Conservation (phyloP, 1,140 invertebrate genomes). For the Sminthurides bifidus region DNA sequence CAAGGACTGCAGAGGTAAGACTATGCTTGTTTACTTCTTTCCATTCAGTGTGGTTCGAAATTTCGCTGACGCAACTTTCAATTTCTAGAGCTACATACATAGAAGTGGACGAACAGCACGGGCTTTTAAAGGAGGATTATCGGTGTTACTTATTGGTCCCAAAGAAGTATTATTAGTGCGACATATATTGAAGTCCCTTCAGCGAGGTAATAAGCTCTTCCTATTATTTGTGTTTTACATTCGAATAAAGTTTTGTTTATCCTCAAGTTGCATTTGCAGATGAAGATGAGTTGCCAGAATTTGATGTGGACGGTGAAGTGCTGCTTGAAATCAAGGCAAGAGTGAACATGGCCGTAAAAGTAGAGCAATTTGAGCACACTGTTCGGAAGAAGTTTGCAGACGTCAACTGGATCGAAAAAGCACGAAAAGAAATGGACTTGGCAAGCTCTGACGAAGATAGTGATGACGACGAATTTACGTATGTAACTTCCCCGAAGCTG, state of each 20-base stretch:
- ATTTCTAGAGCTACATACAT: slow-evolving; percentile 75
- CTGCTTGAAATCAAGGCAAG: slow-evolving; percentile 54
- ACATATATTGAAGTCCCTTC: slow-evolving; percentile 68
- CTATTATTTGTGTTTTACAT: neutral
- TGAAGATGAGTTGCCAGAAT: slow-evolving; percentile 67
- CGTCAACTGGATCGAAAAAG: slow-evolving; percentile 69
- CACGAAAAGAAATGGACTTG: slow-evolving; percentile 34
- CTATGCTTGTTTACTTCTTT: slow-evolving; percentile 11
- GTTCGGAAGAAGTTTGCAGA: slow-evolving; percentile 53
- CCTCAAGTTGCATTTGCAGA: slow-evolving; percentile 37
- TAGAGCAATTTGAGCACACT: slow-evolving; percentile 62
- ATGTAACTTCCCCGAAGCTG: neutral
- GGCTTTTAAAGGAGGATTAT: slow-evolving; percentile 74
- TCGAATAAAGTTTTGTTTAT: neutral
- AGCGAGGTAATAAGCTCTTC: slow-evolving; percentile 50
- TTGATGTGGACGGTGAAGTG: slow-evolving; percentile 61
- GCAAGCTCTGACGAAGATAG: slow-evolving; percentile 21
- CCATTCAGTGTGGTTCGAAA: slow-evolving; percentile 1
- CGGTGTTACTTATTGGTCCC: slow-evolving; percentile 82
- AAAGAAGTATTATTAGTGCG: slow-evolving; percentile 66
- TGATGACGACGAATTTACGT: slow-evolving; percentile 7
- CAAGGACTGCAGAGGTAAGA: slow-evolving; percentile 74
- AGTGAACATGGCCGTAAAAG: slow-evolving; percentile 60
- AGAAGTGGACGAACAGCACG: slow-evolving; percentile 90
- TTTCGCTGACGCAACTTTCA: slow-evolving; percentile 13